Evolutionary conservation across 2,797 vertebrate genomes (phyloP).

Genomic region (Phalloptychus januarius): DNA sequence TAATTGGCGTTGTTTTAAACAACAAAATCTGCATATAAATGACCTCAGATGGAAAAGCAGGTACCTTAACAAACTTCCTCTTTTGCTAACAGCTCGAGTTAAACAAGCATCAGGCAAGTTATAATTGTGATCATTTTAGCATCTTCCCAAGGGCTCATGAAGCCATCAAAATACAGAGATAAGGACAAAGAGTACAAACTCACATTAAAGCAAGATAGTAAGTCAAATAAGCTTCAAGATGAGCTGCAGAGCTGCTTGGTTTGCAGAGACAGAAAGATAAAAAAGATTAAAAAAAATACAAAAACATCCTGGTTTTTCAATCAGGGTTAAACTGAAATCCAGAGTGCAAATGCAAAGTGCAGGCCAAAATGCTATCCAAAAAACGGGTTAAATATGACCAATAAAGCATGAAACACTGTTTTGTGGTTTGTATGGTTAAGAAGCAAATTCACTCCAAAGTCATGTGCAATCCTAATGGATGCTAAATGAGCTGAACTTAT

Average conservation of each 20-base stretch:
- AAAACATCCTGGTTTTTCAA: background rate
- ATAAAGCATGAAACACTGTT: background rate
- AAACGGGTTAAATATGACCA: background rate
- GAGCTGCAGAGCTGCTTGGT: background rate
- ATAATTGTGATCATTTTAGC: constrained; percentile 36
- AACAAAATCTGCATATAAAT: constrained; percentile 53
- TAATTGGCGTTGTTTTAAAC: constrained; percentile 32
- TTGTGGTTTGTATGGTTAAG: background rate
- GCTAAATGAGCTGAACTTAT: background rate
- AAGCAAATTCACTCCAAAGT: background rate
- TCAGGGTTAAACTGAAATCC: background rate
- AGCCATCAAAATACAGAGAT: constrained; percentile 43
- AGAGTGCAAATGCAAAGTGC: too few relatives aligned
- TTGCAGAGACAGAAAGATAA: background rate
- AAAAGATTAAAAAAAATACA: background rate
- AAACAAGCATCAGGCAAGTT: constrained; percentile 58
- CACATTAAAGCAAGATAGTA: constrained; percentile 16
- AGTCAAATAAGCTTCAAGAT: constrained; percentile 11
- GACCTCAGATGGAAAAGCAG: constrained; percentile 32
- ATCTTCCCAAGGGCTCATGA: constrained; percentile 12
- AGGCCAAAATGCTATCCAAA: background rate
- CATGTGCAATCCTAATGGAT: background rate
- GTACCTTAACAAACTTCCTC: constrained; percentile 29
- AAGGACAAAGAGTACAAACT: constrained; percentile 27
- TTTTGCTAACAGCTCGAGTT: constrained; percentile 21